Evolutionary conservation across 1,140 invertebrate species (phyloP).

Genomic region (Ceratosolen solmsi): DNA sequence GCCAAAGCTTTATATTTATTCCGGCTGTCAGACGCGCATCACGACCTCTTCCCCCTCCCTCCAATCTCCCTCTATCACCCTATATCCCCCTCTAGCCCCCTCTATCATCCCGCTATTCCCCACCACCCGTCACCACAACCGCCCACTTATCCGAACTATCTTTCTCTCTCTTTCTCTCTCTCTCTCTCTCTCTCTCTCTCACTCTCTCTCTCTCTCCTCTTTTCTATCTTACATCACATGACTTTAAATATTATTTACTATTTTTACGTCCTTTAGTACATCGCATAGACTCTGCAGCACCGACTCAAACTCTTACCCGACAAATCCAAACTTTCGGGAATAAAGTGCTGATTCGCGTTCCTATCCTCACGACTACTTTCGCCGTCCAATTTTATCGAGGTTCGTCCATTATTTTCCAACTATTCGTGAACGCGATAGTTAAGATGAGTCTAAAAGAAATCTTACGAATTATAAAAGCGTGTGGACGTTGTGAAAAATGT

Average conservation of each 20-base stretch:
- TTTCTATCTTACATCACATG: no score
- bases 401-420: background rate
- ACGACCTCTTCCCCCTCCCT: conserved; percentile 11
- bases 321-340: background rate
- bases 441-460: background rate
- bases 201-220: background rate
- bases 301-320: no score
- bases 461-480: background rate
- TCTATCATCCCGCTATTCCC: no score
- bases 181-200: background rate
- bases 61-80: conserved; percentile 47
- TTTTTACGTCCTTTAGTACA: background rate
- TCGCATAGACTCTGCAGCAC: background rate
- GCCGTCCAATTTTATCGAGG: background rate
- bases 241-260: conserved; percentile 16
- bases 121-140: background rate
- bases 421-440: background rate
- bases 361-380: background rate
- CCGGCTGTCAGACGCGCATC: background rate
- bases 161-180: conserved; percentile 31
- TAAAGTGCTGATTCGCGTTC: background rate
- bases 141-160: conserved; percentile 40
- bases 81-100: conserved; percentile 35
- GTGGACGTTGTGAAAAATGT: background rate
- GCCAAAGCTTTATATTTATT: background rate